Conservation (phyloP, 1,140 invertebrate genomes). For the Limonius californicus region DNA sequence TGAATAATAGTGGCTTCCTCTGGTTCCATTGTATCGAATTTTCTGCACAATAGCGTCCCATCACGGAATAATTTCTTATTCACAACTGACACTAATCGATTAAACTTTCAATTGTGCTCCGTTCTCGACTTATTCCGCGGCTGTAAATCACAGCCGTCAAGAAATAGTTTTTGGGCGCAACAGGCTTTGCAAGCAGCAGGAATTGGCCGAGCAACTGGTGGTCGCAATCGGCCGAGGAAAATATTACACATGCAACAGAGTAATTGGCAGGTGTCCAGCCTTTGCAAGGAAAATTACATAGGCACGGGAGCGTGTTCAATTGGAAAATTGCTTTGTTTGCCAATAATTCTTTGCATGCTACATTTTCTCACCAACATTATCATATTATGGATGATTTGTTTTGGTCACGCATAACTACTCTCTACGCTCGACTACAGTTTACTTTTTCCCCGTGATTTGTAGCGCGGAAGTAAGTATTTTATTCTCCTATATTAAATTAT, state of each 20-base stretch:
- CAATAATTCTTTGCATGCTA: background rate
- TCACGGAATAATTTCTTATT: slow-evolving; percentile 19
- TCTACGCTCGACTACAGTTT: no score
- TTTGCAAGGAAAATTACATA: slow-evolving; percentile 18
- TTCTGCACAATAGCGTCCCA: slow-evolving; percentile 10
- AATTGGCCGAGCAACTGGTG: slow-evolving; percentile 40
- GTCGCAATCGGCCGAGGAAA: slow-evolving; percentile 33
- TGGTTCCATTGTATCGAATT: slow-evolving; percentile 1
- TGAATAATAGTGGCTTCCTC: slow-evolving; percentile 7
- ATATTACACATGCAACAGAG: slow-evolving; percentile 44
- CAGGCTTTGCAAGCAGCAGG: slow-evolving; percentile 35
- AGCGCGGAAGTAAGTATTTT: no score
- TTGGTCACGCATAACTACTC: no score
- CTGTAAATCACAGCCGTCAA: slow-evolving; percentile 30
- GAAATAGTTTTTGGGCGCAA: slow-evolving; percentile 38
- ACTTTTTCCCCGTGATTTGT: no score
- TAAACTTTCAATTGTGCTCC: slow-evolving; percentile 18
- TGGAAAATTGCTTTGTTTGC: background rate
- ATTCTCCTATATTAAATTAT: no score
- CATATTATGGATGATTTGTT: no score
- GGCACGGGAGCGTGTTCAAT: background rate
- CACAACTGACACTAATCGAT: slow-evolving; percentile 22
- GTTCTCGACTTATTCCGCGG: slow-evolving; percentile 13
- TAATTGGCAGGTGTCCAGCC: slow-evolving; percentile 46
- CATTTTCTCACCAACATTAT: no score